Percentiles rank a stretch among this genome's conserved stretches.
These are phyloP conservation scores for Trypoxylus dichotomus DNA, from an alignment of 1,140 invertebrate genomes.

Conservation along the genomic window DNA sequence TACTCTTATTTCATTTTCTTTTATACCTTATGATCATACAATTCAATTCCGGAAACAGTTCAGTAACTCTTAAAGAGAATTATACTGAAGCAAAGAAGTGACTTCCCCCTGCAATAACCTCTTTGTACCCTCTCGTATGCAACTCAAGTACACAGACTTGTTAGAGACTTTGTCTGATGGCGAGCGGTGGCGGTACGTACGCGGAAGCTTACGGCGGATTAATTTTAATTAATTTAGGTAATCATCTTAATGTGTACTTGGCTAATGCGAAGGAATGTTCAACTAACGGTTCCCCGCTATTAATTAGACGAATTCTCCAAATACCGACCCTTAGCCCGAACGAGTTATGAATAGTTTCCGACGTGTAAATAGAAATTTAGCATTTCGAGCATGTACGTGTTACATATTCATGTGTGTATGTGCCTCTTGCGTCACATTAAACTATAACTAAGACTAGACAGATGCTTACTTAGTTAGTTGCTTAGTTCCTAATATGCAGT, in stretches of 20 bases:
- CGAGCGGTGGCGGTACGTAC: neutral
- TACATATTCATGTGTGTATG: neutral
- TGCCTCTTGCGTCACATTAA: no score
- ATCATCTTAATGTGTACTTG: constrained; percentile 39
- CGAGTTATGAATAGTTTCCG: constrained; percentile 19
- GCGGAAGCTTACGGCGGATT: constrained; percentile 23
- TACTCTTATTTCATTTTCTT: no score
- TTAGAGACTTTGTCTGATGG: neutral
- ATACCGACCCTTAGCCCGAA: constrained; percentile 7
- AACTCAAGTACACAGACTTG: neutral
- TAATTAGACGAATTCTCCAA: constrained; percentile 32
- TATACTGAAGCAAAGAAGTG: no score
- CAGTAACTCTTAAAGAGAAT: no score
- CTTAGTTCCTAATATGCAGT: neutral
- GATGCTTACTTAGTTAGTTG: neutral
- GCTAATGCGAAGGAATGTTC: constrained; percentile 31
- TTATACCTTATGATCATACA: no score
- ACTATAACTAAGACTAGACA: neutral
- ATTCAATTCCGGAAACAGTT: neutral
- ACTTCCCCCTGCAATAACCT: no score
- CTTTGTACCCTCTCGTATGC: neutral
- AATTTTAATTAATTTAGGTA: constrained; percentile 41
- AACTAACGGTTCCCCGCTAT: constrained; percentile 29
- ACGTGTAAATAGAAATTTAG: constrained; percentile 15
- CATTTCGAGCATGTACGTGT: neutral